Conservation (phyloP, 2,113 vertebrate genomes). For the Callipepla squamata region DNA sequence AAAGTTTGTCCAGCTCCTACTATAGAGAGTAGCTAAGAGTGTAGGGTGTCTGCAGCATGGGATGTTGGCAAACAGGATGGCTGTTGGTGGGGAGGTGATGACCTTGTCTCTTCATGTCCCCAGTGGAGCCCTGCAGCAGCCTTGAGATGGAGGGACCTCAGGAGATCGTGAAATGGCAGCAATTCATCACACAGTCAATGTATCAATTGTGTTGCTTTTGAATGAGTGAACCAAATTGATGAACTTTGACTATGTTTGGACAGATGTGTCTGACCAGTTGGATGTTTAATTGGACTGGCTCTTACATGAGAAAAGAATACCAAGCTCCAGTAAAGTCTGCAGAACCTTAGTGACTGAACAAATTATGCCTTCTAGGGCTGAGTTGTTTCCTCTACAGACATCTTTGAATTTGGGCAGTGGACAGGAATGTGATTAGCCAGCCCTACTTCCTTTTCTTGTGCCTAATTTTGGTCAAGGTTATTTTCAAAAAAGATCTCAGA, state of each 20-base stretch:
- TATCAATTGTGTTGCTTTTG: background rate
- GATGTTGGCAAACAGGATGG: rapidly evolving
- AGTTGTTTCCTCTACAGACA: background rate
- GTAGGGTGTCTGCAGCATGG: rapidly evolving
- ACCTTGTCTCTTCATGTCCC: background rate
- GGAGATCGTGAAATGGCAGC: background rate
- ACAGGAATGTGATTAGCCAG: background rate
- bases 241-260: background rate
- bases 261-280: background rate
- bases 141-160: background rate
- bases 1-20: background rate
- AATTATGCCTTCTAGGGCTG: background rate
- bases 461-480: background rate
- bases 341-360: conserved; percentile 6
- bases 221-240: background rate
- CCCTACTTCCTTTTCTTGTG: background rate
- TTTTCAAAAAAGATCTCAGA: background rate
- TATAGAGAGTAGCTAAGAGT: rapidly evolving
- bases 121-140: background rate
- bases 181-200: rapidly evolving
- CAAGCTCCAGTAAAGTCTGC: background rate
- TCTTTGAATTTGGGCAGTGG: background rate
- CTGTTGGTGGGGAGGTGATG: background rate
- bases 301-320: too few species aligned
- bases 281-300: background rate